Evolutionary conservation across 2,888 invertebrate species (phyloP).

Genomic region (Chirona hameri): DNA sequence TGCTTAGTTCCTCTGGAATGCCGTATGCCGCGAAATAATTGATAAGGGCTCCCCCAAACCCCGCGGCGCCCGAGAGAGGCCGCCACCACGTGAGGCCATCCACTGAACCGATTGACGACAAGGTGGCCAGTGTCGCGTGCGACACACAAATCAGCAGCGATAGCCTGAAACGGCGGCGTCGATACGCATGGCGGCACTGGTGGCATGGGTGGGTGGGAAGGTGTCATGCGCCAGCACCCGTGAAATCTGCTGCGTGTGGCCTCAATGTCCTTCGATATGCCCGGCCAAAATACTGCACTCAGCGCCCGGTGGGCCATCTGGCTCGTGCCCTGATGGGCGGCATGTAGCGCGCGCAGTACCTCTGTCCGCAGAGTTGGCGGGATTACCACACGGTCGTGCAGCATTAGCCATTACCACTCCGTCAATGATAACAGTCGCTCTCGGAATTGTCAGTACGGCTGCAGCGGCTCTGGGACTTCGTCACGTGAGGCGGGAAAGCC

Average conservation of each 20-base stretch:
- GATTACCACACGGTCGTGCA: constrained; percentile 26
- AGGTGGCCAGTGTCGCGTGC: constrained; percentile 28
- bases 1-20: constrained; percentile 31
- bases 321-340: constrained; percentile 13
- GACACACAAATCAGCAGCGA: constrained; percentile 28
- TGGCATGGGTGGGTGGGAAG: constrained; percentile 34
- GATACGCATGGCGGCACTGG: constrained; percentile 29
- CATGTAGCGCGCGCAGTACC: constrained; percentile 27
- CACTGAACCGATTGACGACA: background rate
- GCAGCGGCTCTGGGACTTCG: background rate
- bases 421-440: constrained; percentile 13
- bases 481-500: constrained; percentile 13
- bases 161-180: constrained; percentile 29
- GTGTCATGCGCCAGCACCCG: constrained; percentile 31
- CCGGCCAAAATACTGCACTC: constrained; percentile 31
- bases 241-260: constrained; percentile 26
- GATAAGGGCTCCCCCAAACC: constrained; percentile 24
- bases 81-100: constrained; percentile 31
- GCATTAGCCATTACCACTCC: constrained; percentile 31
- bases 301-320: background rate
- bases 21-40: constrained; percentile 31
- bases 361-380: constrained; percentile 28
- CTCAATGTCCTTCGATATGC: constrained; percentile 31
- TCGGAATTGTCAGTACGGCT: constrained; percentile 11
- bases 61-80: constrained; percentile 26